phyloP scores from a whole-genome alignment of 2,888 invertebrate genomes.

The Adelognathus sp. region DNA sequence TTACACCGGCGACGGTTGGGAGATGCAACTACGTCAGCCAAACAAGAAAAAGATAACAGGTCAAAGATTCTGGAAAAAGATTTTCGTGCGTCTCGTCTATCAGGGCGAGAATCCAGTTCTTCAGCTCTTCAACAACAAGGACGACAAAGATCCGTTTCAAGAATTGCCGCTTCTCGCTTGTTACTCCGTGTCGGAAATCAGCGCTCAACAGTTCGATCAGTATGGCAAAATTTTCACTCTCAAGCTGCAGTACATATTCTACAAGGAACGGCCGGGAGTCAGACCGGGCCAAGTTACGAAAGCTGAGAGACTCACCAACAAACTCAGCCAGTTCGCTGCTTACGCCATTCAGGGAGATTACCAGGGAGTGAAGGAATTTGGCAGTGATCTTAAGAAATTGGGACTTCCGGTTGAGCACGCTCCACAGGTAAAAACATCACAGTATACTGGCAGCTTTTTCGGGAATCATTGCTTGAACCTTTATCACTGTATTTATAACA shows the following conservation, averaged over 20 bases:
- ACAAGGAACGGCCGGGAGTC: slow-evolving; percentile 98
- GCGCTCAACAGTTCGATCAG: slow-evolving; percentile 98
- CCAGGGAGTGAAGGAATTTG: slow-evolving; percentile 96
- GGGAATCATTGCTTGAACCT: too few relatives aligned
- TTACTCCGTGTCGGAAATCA: slow-evolving; percentile 96
- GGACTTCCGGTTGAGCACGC: slow-evolving; percentile 98
- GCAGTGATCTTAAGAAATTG: slow-evolving; percentile 94
- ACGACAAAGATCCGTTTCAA: slow-evolving; percentile 96
- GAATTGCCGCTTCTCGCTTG: slow-evolving; percentile 97
- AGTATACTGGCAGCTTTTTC: too few relatives aligned
- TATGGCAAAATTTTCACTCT: slow-evolving; percentile 99
- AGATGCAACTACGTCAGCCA: slow-evolving; percentile 97
- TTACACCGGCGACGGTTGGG: slow-evolving; percentile 94
- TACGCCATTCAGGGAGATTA: slow-evolving; percentile 97
- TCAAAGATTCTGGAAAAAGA: slow-evolving; percentile 98
- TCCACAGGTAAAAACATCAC: slow-evolving; percentile 88
- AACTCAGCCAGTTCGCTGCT: slow-evolving; percentile 95
- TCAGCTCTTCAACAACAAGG: slow-evolving; percentile 91
- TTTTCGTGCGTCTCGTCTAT: slow-evolving; percentile 90
- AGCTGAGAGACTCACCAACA: slow-evolving; percentile 95
- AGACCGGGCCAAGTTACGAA: slow-evolving; percentile 97
- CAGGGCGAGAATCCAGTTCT: slow-evolving; percentile 93
- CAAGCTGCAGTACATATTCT: slow-evolving; percentile 98
- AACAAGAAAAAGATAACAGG: slow-evolving; percentile 98
- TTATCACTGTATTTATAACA: too few relatives aligned